Evolutionary conservation across 1,140 invertebrate genomes (phyloP), one percentile per base, ranked within the genome.

Genomic region (Sitophilus oryzae): DNA sequence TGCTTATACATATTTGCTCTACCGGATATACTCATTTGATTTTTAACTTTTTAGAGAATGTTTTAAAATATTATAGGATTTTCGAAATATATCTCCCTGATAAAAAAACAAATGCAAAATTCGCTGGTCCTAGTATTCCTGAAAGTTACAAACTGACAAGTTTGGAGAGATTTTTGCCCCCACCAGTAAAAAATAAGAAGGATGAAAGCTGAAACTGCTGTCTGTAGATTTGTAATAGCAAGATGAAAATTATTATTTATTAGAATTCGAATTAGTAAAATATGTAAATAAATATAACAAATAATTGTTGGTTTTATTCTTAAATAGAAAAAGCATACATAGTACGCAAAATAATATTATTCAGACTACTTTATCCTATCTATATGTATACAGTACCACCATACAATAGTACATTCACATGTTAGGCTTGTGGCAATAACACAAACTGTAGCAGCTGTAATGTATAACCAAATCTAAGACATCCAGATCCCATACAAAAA

Each of bases 11-110:
- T 10, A 43, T 40, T 2, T 1, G 5, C 41, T 43, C 16, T 11
- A 38, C 25, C n/a, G 10, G 22, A 15, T 19, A 20, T 14, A 6
- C 3, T 18, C 10, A 18, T 43, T 6, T 37, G 4, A 37, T 14
- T 37, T 14, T 54, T 43, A 60, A 64, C 46, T 55, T 73, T 68
- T 14, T 60, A 81, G 79, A 64, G 36, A 73, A 77, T 52, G 75
- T 82, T 48, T 63, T 81, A 23, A 69, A 76, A 54, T 74, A 80
- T 64, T 80, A 75, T 55, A 73, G 68, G 62, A 67, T 75, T 4
- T 79, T 75, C 59, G 72, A 76, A 60, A 57, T 81, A 9, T 71
- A 76, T 63, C 63, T 78, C 46, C 77, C 78, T 18, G 63, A 74
- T 25, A 22, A 5, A 5, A 66, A 63, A 46, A 55, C 62, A n/a